A percentile compares a stretch with the other conserved stretches of the same genome.
Conservation (phyloP, 2,797 vertebrate species). For the Malacoraja senta region DNA sequence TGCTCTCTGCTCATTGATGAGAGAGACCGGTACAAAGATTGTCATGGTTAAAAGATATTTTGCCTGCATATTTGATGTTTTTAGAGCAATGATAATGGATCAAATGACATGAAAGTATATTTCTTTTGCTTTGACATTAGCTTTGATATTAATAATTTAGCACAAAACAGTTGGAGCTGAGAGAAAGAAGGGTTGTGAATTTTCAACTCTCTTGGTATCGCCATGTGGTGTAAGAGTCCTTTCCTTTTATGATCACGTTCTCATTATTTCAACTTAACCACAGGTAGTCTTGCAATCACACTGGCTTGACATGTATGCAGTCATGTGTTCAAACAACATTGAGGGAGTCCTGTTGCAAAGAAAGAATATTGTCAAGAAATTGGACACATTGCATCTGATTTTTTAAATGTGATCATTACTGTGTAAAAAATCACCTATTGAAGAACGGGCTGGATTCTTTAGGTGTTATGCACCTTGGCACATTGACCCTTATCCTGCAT, state of each 20-base stretch:
- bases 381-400: too few species aligned
- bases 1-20: background rate
- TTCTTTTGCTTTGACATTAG: slow-evolving; percentile 7
- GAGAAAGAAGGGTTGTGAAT: background rate
- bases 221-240: background rate
- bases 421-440: too few species aligned
- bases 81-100: background rate
- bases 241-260: background rate
- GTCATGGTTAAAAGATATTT: background rate
- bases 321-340: background rate
- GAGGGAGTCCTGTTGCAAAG: background rate
- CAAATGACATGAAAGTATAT: background rate
- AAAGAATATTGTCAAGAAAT: too few species aligned
- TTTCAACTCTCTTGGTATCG: background rate
- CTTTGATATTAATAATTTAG: slow-evolving; percentile 8
- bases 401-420: too few species aligned
- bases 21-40: background rate
- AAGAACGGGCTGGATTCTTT: too few species aligned
- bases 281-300: background rate
- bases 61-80: background rate
- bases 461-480: too few species aligned
- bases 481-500: too few species aligned
- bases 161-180: background rate
- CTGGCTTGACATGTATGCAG: background rate
- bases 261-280: background rate